Conservation (phyloP, 2,888 invertebrate species). For the Hecatera dysodea region DNA sequence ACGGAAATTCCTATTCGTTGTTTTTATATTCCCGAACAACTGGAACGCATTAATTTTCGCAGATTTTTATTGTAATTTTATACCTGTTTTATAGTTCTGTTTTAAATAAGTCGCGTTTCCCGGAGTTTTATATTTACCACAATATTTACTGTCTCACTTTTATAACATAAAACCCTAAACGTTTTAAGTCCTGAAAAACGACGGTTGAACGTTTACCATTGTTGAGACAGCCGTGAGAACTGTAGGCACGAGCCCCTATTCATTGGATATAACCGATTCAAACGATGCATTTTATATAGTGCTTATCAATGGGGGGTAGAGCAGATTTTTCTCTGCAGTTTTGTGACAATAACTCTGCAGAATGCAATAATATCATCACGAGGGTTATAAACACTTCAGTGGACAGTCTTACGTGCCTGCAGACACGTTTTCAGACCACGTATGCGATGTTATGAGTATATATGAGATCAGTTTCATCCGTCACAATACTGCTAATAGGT, state of each 20-base stretch:
- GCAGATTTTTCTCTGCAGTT: constrained; percentile 54
- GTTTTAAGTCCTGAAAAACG: constrained; percentile 18
- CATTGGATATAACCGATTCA: constrained; percentile 20
- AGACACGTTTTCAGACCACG: constrained; percentile 67
- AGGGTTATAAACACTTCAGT: constrained; percentile 64
- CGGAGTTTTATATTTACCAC: background rate
- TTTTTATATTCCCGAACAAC: constrained; percentile 15
- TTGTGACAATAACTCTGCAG: constrained; percentile 52
- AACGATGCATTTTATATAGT: constrained; percentile 40
- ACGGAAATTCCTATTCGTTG: background rate
- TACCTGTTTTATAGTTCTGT: background rate
- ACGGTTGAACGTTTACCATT: constrained; percentile 23
- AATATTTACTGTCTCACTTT: background rate
- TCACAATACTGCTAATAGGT: constrained; percentile 1
- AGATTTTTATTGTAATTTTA: constrained; percentile 14
- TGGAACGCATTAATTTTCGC: constrained; percentile 18
- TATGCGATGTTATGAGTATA: constrained; percentile 45
- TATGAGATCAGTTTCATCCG: constrained; percentile 40
- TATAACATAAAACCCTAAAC: background rate
- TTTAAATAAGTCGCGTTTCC: constrained; percentile 17
- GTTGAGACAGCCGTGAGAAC: constrained; percentile 46
- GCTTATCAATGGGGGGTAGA: constrained; percentile 19
- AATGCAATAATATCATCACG: constrained; percentile 67
- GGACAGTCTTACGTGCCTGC: constrained; percentile 68
- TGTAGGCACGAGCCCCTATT: constrained; percentile 50